Base-by-base conservation (phyloP, 1,140 invertebrate genomes). In the Caenorhabditis latens region DNA sequence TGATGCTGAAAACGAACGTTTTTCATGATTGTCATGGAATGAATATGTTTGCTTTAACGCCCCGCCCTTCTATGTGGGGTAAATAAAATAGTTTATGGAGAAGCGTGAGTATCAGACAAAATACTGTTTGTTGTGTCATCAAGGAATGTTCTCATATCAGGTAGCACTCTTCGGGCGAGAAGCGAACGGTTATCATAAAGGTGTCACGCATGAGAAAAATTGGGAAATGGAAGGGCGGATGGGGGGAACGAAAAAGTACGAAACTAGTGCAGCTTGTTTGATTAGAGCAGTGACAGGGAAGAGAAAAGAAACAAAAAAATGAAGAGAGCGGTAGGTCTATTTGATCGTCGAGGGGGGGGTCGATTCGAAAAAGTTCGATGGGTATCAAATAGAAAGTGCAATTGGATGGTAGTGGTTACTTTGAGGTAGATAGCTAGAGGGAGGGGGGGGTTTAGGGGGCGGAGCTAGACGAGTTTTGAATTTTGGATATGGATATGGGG, bases 111-210 rank as follows among this genome's bases (percentile, higher is more conserved):
- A 32, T 32, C 2, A 32, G 32, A 32, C 1, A 32, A 32, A 32
- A 46, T 50, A 50, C 46, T 79, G 71, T 63, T 63, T 63, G 61
- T 63, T 58, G 61, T 79, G 43, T 79, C 46, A 50, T 32, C 46
- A 79, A 79, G 71, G 21, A 79, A 53, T 79, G 71, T 79, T 79
- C 71, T 79, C 67, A 50, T 79, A 79, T 79, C 71, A 79, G 71
- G 71, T 79, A 79, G 71, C 46, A 79, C 71, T 43, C 46, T 53
- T 53, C 50, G 11, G 2, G 11, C n/a, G 13, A 11, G 50, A 53
- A 79, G 24, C 46, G 71, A 32, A 53, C 16, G 24, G 32, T 63
- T 53, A 79, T 53, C 71, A n/a, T 53, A 53, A 53, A 79, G 71
- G 71, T 79, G 43, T 79, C 71, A 79, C 71, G 71, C 71, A 79